A percentile compares a stretch with the other conserved stretches of the same genome.
Conservation (phyloP, 2,113 vertebrate genomes). For the Paralichthys olivaceus region DNA sequence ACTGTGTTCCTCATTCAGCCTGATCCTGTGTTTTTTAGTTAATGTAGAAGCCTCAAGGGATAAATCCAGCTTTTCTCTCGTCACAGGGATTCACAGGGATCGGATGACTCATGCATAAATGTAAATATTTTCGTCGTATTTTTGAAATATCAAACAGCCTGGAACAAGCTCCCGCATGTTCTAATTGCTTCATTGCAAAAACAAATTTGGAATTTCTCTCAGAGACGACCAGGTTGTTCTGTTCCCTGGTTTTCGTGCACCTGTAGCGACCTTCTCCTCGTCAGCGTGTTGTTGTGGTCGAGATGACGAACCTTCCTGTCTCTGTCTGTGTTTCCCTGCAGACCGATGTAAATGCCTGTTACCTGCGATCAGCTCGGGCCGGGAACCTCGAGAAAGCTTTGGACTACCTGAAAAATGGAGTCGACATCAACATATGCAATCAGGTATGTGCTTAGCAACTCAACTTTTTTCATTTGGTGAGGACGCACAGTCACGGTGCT, state of each 20-base stretch:
- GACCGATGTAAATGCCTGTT: constrained; percentile 97
- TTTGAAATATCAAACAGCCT: no score
- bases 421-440: constrained; percentile 99
- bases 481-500: no score
- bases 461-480: no score
- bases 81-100: no score
- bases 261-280: background rate
- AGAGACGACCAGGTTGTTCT: no score
- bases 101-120: no score
- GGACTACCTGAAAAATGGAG: constrained; percentile 96
- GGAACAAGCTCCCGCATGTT: background rate
- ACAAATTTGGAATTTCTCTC: background rate
- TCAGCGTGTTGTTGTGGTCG: background rate
- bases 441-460: constrained; percentile 82
- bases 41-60: no score
- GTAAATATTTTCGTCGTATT: no score
- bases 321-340: constrained; percentile 59
- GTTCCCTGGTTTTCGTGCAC: background rate
- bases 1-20: background rate
- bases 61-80: background rate
- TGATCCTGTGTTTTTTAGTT: no score
- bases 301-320: background rate
- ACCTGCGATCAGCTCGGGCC: constrained; percentile 93
- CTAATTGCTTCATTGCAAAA: background rate
- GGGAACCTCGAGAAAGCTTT: constrained; percentile 97